Conservation (phyloP, 2,797 vertebrate species). For the Catamblyrhynchus diadema region DNA sequence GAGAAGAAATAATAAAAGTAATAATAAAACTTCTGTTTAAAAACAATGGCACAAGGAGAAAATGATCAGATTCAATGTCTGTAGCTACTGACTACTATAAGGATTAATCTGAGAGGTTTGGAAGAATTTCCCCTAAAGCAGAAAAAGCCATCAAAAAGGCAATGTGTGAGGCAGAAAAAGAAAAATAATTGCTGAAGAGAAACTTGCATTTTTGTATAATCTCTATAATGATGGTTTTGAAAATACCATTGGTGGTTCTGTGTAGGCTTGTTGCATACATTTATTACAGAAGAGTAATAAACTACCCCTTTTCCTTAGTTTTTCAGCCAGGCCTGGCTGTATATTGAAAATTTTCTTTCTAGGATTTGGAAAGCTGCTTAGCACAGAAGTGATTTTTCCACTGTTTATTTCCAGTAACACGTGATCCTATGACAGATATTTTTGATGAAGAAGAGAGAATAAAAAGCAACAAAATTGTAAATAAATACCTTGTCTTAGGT, state of each 20-base stretch:
- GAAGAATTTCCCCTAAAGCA: slow-evolving; percentile 50
- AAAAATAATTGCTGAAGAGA: neutral
- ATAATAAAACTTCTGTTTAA: neutral
- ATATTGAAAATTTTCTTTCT: neutral
- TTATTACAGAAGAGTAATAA: neutral
- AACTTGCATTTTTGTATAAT: neutral
- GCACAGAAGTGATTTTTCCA: neutral
- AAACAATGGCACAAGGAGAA: neutral
- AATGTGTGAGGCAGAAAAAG: neutral
- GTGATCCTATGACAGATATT: neutral
- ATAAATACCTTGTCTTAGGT: neutral
- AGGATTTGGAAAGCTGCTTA: neutral
- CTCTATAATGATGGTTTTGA: neutral
- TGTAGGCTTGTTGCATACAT: neutral
- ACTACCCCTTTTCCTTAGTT: neutral
- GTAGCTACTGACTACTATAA: neutral
- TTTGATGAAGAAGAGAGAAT: neutral
- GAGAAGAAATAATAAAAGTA: neutral
- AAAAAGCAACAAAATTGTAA: neutral
- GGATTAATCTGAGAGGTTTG: slow-evolving; percentile 1
- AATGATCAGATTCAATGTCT: neutral
- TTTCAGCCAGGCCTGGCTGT: neutral
- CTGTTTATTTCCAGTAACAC: neutral
- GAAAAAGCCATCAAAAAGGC: slow-evolving; percentile 46
- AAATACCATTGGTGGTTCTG: neutral